phyloP scores from a whole-genome alignment of 2,797 vertebrate genomes.

The Syncerus caffer region DNA sequence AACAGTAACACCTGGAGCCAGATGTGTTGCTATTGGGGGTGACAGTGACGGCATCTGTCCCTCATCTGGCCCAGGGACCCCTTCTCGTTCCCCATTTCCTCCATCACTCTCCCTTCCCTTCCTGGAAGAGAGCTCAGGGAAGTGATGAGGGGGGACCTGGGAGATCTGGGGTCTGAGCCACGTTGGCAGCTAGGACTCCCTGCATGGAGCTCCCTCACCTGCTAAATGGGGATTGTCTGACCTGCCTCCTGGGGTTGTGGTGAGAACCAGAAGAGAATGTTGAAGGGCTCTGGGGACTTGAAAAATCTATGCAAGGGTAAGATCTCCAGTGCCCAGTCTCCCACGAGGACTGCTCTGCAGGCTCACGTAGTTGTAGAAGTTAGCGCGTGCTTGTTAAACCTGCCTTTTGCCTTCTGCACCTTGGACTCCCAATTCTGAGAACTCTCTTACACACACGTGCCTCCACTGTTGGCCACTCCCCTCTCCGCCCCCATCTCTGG shows the following conservation, averaged over 20 bases:
- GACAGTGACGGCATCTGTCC: not conserved
- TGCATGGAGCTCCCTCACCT: not conserved
- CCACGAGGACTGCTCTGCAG: not conserved
- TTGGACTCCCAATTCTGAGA: not conserved
- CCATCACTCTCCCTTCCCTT: not conserved
- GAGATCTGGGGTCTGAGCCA: not conserved
- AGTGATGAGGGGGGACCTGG: not conserved
- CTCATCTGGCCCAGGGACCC: not conserved
- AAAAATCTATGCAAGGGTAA: not conserved
- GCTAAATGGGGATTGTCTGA: not conserved
- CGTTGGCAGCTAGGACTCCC: not conserved
- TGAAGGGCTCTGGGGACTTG: not conserved
- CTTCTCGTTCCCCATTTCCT: not conserved
- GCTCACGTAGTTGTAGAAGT: not conserved
- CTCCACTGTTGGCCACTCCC: not conserved
- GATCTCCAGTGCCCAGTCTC: not conserved
- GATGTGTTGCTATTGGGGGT: not conserved
- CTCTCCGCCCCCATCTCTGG: not conserved
- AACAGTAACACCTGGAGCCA: not conserved
- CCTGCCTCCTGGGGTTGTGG: not conserved
- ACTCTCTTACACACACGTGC: accelerated
- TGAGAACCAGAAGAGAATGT: not conserved
- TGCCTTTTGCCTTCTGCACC: not conserved
- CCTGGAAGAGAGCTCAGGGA: not conserved
- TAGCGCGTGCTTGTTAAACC: not conserved